Evolutionary conservation across 2,888 invertebrate species (phyloP).

Genomic region (Cataglyphis rosenhaueri): DNA sequence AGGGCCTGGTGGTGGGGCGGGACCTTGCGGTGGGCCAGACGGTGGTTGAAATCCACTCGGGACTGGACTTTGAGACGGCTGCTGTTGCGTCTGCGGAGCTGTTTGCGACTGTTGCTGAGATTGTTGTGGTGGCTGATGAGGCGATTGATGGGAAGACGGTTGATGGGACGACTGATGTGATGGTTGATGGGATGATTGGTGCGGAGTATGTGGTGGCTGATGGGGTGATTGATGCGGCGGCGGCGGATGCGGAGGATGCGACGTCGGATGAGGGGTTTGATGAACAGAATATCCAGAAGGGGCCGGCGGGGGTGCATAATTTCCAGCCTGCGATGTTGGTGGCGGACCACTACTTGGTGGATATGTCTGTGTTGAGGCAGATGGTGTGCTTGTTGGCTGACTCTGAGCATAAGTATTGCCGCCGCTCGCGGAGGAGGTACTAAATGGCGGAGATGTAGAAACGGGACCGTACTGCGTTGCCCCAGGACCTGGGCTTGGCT

Average conservation of each 20-base stretch:
- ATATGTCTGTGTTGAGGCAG: constrained; percentile 87
- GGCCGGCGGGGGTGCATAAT: constrained; percentile 86
- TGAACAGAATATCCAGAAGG: constrained; percentile 88
- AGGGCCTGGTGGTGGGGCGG: constrained; percentile 84
- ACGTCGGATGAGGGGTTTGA: constrained; percentile 86
- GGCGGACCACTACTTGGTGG: constrained; percentile 87
- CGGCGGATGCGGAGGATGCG: constrained; percentile 83
- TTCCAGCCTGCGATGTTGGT: constrained; percentile 82
- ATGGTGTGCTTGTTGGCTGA: constrained; percentile 84
- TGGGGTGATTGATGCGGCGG: constrained; percentile 83
- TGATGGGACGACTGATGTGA: constrained; percentile 78
- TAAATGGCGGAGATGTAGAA: constrained; percentile 84
- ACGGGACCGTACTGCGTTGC: constrained; percentile 83
- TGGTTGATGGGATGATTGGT: constrained; percentile 83
- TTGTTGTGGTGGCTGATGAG: constrained; percentile 87
- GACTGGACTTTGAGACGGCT: constrained; percentile 86
- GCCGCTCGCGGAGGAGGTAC: constrained; percentile 79
- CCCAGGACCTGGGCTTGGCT: constrained; percentile 86
- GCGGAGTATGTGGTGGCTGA: constrained; percentile 78
- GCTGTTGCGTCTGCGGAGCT: constrained; percentile 82
- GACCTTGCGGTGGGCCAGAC: constrained; percentile 82
- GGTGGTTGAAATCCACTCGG: constrained; percentile 87
- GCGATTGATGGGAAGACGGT: constrained; percentile 82
- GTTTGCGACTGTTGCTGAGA: constrained; percentile 78
- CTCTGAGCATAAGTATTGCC: constrained; percentile 84